Evolutionary conservation across 1,140 invertebrate species (phyloP).

Genomic region (Heliconius himera): DNA sequence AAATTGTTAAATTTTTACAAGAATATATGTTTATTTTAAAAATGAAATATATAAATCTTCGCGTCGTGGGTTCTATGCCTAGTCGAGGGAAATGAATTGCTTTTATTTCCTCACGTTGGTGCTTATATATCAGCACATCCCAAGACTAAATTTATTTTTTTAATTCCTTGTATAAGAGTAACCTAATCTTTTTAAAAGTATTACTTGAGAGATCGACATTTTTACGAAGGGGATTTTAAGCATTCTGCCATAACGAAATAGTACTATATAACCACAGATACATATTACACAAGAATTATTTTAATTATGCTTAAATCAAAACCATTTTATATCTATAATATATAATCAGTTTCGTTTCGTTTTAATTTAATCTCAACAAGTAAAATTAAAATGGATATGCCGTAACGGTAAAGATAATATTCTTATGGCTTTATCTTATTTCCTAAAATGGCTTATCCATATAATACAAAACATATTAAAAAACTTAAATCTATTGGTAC

Average conservation of each 20-base stretch:
- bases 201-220: neutral
- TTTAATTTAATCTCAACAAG: neutral
- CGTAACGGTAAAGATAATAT: neutral
- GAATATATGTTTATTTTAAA: neutral
- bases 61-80: no score
- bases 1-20: neutral
- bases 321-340: neutral
- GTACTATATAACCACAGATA: neutral
- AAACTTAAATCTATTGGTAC: conserved; percentile 9
- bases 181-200: neutral
- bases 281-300: neutral
- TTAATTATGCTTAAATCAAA: neutral
- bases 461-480: neutral
- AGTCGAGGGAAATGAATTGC: no score
- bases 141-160: neutral
- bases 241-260: neutral
- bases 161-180: neutral
- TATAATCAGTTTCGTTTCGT: neutral
- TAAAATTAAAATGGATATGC: neutral
- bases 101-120: no score
- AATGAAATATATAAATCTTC: no score
- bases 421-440: neutral
- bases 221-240: neutral
- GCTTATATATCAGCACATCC: neutral
- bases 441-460: neutral